Evolutionary conservation across 2,888 invertebrate genomes (phyloP), one percentile per base, ranked within the genome.

Genomic region (Scaptomyza caliginosa): DNA sequence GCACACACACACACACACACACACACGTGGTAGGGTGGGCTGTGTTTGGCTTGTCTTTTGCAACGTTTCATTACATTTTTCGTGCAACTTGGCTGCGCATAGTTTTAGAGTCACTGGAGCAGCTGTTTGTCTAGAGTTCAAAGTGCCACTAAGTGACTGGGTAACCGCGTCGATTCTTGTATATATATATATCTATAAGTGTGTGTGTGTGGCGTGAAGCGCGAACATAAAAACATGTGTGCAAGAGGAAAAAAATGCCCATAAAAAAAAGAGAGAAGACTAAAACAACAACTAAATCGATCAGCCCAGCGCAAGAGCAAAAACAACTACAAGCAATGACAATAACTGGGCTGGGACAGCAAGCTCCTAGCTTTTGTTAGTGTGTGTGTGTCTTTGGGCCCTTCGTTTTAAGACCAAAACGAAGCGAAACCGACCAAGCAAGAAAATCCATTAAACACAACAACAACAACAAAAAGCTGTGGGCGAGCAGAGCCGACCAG

Each of bases 81-180:
- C 1, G 21, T 71, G 49, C 26, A n/a, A n/a, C n/a, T n/a, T n/a
- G n/a, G n/a, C n/a, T 38, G 4, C 17, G 24, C 23, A 40, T n/a
- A 43, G 65, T 72, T 71, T 67, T 51, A 71, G 48, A 71, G 67
- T 64, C 71, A 72, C 57, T 72, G 72, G 67, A 72, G 54, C 71
- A 71, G 67, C 49, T 39, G 48, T 46, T 10, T 16, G 42, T 67
- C 49, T 39, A 68, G 74, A 77, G 80, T 81, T 81, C 77, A 78
- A 78, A 78, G 78, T 78, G 78, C 77, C 76, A 81, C 70, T 77
- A 79, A 78, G 80, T 81, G 80, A 81, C 79, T 81, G 79, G 80
- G 80, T 81, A 75, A 79, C 62, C 28, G 38, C 45, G 34, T 49
- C 60, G 59, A 43, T 46, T 54, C 48, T 48, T 63, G 43, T 54